Conservation (phyloP, 1,140 invertebrate species). For the Drosophila sp. region DNA sequence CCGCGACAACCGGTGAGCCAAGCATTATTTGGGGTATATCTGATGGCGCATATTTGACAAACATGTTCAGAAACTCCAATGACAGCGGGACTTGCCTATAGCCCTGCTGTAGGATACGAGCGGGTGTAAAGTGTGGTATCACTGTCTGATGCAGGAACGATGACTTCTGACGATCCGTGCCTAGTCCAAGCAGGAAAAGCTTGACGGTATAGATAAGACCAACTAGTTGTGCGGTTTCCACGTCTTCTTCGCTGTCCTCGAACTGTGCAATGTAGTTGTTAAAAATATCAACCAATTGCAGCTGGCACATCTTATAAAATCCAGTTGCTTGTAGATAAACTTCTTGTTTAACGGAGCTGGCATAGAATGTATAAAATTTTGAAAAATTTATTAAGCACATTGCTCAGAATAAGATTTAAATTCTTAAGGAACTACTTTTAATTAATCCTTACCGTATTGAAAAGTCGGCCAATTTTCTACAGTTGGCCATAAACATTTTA, state of each 20-base stretch:
- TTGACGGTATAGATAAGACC: conserved; percentile 80
- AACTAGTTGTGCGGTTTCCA: conserved; percentile 52
- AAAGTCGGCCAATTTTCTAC: conserved; percentile 78
- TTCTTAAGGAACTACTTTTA: no score
- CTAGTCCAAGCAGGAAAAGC: conserved; percentile 67
- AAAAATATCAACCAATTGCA: conserved; percentile 79
- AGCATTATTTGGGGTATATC: conserved; percentile 80
- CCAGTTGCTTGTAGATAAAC: conserved; percentile 79
- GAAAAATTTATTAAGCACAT: no score
- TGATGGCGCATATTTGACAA: conserved; percentile 68
- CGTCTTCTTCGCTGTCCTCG: conserved; percentile 30
- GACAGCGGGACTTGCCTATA: conserved; percentile 74
- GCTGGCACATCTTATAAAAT: conserved; percentile 83
- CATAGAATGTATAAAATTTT: not conserved
- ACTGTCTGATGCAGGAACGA: conserved; percentile 77
- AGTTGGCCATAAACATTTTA: conserved; percentile 71
- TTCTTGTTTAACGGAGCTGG: conserved; percentile 72
- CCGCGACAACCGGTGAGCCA: conserved; percentile 74
- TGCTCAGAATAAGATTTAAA: no score
- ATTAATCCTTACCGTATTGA: conserved; percentile 74
- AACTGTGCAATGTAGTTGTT: conserved; percentile 65
- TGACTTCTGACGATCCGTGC: conserved; percentile 71
- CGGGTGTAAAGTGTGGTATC: conserved; percentile 68
- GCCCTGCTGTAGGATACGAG: conserved; percentile 66
- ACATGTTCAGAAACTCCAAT: conserved; percentile 80